These are phyloP conservation scores for Phylloscopus trochiloides DNA, from an alignment of 2,113 vertebrate genomes.

Conservation along the genomic window DNA sequence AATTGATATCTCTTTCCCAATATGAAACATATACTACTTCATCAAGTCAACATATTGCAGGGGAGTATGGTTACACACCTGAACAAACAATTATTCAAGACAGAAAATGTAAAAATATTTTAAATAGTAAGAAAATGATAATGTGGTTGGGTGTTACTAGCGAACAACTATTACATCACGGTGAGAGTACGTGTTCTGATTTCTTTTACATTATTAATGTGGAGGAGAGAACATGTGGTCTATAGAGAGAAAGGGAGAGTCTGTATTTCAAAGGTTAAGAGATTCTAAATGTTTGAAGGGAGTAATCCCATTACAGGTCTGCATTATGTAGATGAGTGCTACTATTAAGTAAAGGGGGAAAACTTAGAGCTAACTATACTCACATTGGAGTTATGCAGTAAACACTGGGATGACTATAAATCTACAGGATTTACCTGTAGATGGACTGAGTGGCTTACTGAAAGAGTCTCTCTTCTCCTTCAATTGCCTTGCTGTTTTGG, in stretches of 20 bases:
- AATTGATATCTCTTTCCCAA: background rate
- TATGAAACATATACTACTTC: background rate
- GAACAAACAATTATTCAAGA: background rate
- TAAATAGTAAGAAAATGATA: background rate
- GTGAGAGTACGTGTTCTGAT: background rate
- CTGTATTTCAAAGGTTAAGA: slow-evolving; percentile 23
- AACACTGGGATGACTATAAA: background rate
- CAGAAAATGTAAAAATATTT: background rate
- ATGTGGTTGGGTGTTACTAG: background rate
- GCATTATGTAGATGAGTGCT: background rate
- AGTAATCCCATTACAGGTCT: slow-evolving; percentile 15
- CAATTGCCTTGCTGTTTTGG: background rate
- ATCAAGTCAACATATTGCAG: background rate
- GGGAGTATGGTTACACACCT: background rate
- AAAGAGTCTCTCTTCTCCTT: background rate
- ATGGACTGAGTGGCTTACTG: background rate
- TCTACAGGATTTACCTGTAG: background rate
- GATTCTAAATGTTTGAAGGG: background rate
- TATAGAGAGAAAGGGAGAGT: background rate
- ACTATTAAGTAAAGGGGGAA: background rate
- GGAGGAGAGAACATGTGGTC: background rate
- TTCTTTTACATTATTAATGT: background rate
- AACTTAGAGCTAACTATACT: background rate
- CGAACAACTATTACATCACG: background rate
- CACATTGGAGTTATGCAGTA: background rate